These are phyloP conservation scores for Sebastes nivosus DNA, from an alignment of 2,797 vertebrate species.

Conservation along the genomic window DNA sequence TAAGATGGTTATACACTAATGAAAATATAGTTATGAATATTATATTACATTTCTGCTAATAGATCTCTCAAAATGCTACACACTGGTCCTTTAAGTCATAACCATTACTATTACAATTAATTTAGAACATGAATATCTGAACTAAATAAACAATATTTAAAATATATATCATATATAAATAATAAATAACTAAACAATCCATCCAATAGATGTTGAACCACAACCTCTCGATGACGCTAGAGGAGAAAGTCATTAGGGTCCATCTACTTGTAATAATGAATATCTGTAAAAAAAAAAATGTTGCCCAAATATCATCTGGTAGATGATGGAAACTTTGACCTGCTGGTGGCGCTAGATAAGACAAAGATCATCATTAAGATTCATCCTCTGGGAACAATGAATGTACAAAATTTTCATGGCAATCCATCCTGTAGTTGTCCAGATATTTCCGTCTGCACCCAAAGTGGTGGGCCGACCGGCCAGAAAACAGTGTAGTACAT, in stretches of 20 bases:
- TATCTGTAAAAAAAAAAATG: not conserved
- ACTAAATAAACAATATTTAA: too few relatives aligned
- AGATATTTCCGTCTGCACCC: not conserved
- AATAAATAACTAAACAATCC: not conserved
- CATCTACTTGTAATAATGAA: not conserved
- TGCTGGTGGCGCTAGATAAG: not conserved
- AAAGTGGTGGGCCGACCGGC: not conserved
- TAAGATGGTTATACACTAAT: too few relatives aligned
- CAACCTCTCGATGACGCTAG: not conserved
- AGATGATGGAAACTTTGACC: not conserved
- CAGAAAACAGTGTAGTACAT: not conserved
- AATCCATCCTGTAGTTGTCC: not conserved
- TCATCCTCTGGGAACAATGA: not conserved
- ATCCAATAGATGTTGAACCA: not conserved
- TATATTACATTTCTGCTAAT: fast-evolving
- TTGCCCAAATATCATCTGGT: too few relatives aligned
- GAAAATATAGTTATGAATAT: too few relatives aligned
- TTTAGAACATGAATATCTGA: not conserved
- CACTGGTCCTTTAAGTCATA: too few relatives aligned
- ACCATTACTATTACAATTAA: not conserved
- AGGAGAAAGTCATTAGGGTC: not conserved
- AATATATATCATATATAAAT: too few relatives aligned
- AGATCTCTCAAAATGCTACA: too few relatives aligned
- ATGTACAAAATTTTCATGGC: not conserved
- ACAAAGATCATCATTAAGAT: not conserved